A percentile compares a stretch with the other conserved stretches of the same genome.
These are phyloP conservation scores for Somateria mollissima DNA, from an alignment of 2,797 vertebrate species.

Conservation along the genomic window DNA sequence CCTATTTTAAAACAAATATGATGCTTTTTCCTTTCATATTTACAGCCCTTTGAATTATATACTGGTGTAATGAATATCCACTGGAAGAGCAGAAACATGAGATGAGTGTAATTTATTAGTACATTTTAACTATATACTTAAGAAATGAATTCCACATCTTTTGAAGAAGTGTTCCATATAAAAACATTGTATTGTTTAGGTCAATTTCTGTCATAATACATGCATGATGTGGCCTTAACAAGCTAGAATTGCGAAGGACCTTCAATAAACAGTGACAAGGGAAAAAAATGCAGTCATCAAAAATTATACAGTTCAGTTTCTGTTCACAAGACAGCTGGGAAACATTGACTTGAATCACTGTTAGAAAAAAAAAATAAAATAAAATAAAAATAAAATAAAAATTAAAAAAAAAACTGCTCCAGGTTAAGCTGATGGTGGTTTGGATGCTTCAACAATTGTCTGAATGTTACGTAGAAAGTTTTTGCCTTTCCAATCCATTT, in stretches of 20 bases:
- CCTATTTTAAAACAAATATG: not conserved
- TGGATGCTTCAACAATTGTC: not conserved
- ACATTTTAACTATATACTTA: not conserved
- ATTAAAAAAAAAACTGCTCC: not conserved
- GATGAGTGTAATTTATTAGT: not conserved
- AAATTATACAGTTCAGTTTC: not conserved
- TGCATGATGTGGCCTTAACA: not conserved
- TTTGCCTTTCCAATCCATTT: not conserved
- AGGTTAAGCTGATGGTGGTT: not conserved
- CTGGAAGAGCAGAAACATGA: not conserved
- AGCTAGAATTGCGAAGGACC: rapidly evolving
- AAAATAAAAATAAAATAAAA: not conserved
- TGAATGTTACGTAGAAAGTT: not conserved
- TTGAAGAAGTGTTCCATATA: not conserved
- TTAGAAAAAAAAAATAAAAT: not conserved
- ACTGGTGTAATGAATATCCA: not conserved
- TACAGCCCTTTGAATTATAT: not conserved
- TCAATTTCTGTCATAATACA: not conserved
- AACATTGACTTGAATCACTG: not conserved
- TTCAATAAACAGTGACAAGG: not conserved
- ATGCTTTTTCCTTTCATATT: not conserved
- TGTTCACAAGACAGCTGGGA: not conserved
- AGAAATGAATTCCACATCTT: not conserved
- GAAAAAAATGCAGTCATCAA: not conserved
- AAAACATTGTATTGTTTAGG: not conserved